Evolutionary conservation across 2,888 invertebrate species (phyloP).

Genomic region (Stenodema calcarata): DNA sequence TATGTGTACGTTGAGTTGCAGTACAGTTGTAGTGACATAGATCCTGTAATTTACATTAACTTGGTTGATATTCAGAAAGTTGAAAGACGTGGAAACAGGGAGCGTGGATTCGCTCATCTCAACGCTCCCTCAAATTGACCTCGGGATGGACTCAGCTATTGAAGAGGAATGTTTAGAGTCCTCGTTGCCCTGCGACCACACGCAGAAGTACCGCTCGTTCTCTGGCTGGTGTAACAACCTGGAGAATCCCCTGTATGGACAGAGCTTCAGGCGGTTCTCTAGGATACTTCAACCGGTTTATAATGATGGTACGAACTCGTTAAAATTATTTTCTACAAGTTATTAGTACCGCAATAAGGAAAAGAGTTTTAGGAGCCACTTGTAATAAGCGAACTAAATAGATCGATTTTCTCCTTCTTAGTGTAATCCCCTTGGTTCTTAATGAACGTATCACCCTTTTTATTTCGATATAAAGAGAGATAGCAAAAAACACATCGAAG

Average conservation of each 20-base stretch:
- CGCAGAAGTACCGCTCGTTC: slow-evolving; percentile 61
- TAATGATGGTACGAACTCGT: slow-evolving; percentile 60
- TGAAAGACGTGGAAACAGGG: slow-evolving; percentile 60
- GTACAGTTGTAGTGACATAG: too few relatives aligned
- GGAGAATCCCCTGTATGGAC: slow-evolving; percentile 62
- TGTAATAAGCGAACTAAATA: too few relatives aligned
- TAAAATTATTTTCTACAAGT: too few relatives aligned
- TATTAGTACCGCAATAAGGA: too few relatives aligned
- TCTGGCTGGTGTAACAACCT: slow-evolving; percentile 65
- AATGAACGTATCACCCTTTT: too few relatives aligned
- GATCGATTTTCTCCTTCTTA: too few relatives aligned
- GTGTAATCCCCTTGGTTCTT: too few relatives aligned
- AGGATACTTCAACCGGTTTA: slow-evolving; percentile 62
- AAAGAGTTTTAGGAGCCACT: too few relatives aligned
- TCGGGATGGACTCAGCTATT: slow-evolving; percentile 59
- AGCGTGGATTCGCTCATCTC: slow-evolving; percentile 62
- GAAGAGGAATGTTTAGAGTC: slow-evolving; percentile 62
- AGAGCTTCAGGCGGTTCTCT: slow-evolving; percentile 62
- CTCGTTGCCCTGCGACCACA: slow-evolving; percentile 64
- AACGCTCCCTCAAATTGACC: slow-evolving; percentile 62
- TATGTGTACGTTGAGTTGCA: too few relatives aligned
- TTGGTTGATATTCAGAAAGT: slow-evolving; percentile 56
- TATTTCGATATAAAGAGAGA: too few relatives aligned
- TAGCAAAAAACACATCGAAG: too few relatives aligned
- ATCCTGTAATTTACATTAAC: too few relatives aligned